Conservation (phyloP, 2,113 vertebrate genomes). For the Rafetus swinhoei region DNA sequence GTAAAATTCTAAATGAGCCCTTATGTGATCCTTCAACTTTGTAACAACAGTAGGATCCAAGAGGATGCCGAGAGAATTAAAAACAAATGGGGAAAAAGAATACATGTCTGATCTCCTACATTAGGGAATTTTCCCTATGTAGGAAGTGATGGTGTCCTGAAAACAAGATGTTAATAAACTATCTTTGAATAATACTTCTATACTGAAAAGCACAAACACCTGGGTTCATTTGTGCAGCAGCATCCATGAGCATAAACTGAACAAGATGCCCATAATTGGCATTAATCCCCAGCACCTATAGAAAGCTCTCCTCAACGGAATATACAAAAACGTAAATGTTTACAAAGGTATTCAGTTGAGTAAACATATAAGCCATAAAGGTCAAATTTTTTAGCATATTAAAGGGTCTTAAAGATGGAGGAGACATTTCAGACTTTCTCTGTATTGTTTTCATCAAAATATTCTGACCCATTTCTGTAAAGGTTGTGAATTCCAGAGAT, state of each 20-base stretch:
- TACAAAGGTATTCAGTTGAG: background rate
- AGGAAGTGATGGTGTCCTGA: background rate
- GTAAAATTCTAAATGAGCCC: background rate
- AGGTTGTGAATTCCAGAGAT: background rate
- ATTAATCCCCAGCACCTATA: background rate
- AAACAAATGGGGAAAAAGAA: background rate
- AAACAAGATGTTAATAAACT: background rate
- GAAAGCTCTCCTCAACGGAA: background rate
- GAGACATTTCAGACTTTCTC: background rate
- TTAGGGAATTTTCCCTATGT: background rate
- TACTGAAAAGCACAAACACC: background rate
- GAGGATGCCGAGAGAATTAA: background rate
- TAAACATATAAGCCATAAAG: background rate
- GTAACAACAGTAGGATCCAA: background rate
- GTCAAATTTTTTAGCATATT: background rate
- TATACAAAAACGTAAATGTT: background rate
- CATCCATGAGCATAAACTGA: fast-evolving
- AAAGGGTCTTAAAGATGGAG: background rate
- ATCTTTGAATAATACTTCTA: background rate
- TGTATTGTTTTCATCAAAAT: background rate
- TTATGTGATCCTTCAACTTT: background rate
- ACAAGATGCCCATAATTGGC: background rate
- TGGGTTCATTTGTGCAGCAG: background rate
- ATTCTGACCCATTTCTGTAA: background rate
- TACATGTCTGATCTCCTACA: background rate